Evolutionary conservation across 2,888 invertebrate species (phyloP), one percentile per base, ranked within the genome.

Genomic region (Pemphredon lugubris): DNA sequence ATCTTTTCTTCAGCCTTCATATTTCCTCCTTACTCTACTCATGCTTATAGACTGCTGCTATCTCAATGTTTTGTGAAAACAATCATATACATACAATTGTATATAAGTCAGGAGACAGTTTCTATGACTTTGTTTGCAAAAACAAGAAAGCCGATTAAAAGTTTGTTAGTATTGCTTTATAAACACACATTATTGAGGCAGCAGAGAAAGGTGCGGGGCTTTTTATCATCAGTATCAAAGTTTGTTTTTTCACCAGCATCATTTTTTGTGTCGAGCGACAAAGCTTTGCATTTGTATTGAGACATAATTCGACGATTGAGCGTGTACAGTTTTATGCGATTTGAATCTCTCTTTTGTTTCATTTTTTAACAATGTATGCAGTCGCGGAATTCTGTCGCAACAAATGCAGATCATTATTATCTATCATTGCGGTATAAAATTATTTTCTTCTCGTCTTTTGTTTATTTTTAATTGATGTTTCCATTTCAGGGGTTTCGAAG

Each of bases 401-500:
- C 60, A 71, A 76, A 75, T 73, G 66, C 73, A 57, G 44, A 67
- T 75, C 75, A 74, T 75, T 54, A 71, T 68, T 69, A 26, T 69
- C 61, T 50, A 67, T 72, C 67, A 77, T 69, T 39, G 59, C 30
- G 51, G 40, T 39, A 32, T 53, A 48, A 63, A n/a, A 20, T 9
- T 45, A 16, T 39, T 7, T 51, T 18, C 16, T 45, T 6, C 11
- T 20, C 67, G 57, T 26, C 16, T 55, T 34, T 37, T 26, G 6
- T 37, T 47, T 11, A 44, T 42, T 47, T 48, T 0, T 58, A 40
- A 71, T 65, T 30, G 3, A 40, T 23, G 16, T 13, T 16, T 67
- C 4, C 34, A 61, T 83, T 87, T 53, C 82, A 88, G 87, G 90
- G 90, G 86, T 53, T 77, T 87, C 18, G 88, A 88, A 59, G 84